phyloP scores from a whole-genome alignment of 2,888 invertebrate species.

The Liodrosophila aerea region DNA sequence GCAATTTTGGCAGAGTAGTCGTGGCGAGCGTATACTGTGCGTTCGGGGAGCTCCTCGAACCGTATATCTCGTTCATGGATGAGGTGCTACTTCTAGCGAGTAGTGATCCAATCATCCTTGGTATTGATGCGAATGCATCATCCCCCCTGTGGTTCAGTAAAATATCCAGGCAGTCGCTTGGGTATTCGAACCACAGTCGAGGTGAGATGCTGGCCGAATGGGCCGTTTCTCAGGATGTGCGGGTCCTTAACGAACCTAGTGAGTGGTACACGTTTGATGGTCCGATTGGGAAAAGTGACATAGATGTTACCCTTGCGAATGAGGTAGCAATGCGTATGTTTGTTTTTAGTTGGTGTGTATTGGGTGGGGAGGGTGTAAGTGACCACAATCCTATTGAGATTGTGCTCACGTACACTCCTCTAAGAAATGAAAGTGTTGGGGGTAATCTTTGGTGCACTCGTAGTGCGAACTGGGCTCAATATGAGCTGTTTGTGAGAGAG shows the following conservation, averaged over 20 bases:
- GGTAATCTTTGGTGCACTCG: slow-evolving; percentile 3
- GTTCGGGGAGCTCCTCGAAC: slow-evolving; percentile 9
- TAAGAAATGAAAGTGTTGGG: not conserved
- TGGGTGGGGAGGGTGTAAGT: slow-evolving; percentile 1
- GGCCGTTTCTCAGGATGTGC: slow-evolving; percentile 3
- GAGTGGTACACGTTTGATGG: slow-evolving; percentile 11
- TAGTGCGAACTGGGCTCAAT: slow-evolving; percentile 3
- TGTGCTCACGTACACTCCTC: not conserved
- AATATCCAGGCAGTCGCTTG: not conserved
- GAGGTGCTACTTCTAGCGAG: slow-evolving; percentile 20
- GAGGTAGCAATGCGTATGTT: slow-evolving; percentile 6
- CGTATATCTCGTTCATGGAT: slow-evolving; percentile 5
- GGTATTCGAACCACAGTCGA: not conserved
- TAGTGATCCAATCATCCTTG: too few relatives aligned
- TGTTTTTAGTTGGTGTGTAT: slow-evolving; percentile 1
- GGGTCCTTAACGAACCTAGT: slow-evolving; percentile 9
- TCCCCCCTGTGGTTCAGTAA: slow-evolving; percentile 25
- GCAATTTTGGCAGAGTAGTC: slow-evolving; percentile 3
- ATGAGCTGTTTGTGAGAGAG: not conserved
- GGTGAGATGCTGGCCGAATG: slow-evolving; percentile 13
- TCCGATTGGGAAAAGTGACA: slow-evolving; percentile 6
- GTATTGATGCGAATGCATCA: too few relatives aligned
- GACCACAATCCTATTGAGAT: slow-evolving; percentile 6
- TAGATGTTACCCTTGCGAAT: slow-evolving; percentile 16
- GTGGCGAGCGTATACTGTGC: slow-evolving; percentile 6